Evolutionary conservation across 2,888 invertebrate species (phyloP), one percentile per base, ranked within the genome.

Genomic region (Ariolimax columbianus): DNA sequence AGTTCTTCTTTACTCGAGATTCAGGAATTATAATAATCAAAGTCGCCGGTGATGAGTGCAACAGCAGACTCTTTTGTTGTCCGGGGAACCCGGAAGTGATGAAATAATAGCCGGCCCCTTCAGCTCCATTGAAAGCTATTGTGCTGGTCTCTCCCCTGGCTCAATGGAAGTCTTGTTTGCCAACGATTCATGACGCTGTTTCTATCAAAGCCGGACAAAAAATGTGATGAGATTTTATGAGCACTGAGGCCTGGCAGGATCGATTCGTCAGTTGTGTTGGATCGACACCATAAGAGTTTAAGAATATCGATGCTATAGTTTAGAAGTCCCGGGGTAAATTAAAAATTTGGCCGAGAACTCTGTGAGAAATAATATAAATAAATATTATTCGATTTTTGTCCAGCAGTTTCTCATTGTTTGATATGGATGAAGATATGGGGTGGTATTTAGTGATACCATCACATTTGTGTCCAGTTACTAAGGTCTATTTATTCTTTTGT

Each of bases 1-100:
- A 26, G 68, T 66, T 77, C 88, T 88, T 87, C 87, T 87, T 88
- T 86, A 87, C 87, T 38, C 51, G 84, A 85, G 84, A 80, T 87
- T 81, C 75, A 68, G 77, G 87, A 87, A 88, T 88, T 88, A 88
- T 88, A 87, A 88, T 87, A 88, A 88, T 87, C 85, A 87, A 88
- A 87, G 79, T 77, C 66, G 68, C 38, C 83, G 73, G 82, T 87
- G 88, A 88, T 87, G 87, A 85, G 87, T 73, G 83, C 81, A 87
- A 86, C 86, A 85, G 87, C 88, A 85, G 66, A 55, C 78, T 63
- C 85, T 82, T 86, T 88, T 88, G 88, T 88, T 36, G 78, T 40
- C 66, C 47, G 17, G 55, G 83, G 68, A 83, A 83, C 75, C 73
- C 51, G 77, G 77, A 83, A 83, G 83, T 83, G 83, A 77, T 66